These are phyloP conservation scores for Axea sp. DNA, from an alignment of 2,888 invertebrate species.

Conservation along the genomic window DNA sequence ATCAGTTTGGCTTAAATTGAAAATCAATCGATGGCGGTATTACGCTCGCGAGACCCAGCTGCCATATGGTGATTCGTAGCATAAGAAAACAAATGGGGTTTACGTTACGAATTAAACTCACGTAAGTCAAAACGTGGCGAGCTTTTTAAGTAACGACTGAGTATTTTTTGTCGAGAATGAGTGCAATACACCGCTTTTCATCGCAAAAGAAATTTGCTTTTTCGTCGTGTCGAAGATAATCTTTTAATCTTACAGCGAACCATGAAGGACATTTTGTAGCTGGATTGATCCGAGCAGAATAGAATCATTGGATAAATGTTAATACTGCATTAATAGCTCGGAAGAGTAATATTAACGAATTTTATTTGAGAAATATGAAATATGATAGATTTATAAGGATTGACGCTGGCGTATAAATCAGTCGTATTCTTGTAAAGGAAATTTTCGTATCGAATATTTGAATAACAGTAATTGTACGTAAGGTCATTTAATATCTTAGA, in stretches of 20 bases:
- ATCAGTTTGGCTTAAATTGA: conserved; percentile 28
- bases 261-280: too few species aligned
- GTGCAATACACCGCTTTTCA: background rate
- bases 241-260: conserved; percentile 31
- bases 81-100: conserved; percentile 27
- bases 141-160: conserved; percentile 8
- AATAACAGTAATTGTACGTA: too few species aligned
- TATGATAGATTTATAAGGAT: too few species aligned
- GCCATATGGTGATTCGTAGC: conserved; percentile 21
- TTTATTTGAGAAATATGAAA: too few species aligned
- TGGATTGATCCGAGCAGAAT: conserved; percentile 10
- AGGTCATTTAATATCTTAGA: too few species aligned
- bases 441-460: too few species aligned
- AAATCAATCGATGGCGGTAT: conserved; percentile 35
- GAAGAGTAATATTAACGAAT: conserved; percentile 19
- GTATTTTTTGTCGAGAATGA: background rate
- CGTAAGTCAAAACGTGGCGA: conserved; percentile 11
- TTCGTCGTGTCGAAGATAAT: conserved; percentile 21
- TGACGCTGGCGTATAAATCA: too few species aligned
- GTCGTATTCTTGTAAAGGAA: too few species aligned
- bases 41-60: background rate
- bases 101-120: conserved; percentile 34
- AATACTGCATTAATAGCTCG: conserved; percentile 22
- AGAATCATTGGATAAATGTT: conserved; percentile 12
- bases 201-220: conserved; percentile 1